Percentiles rank a stretch among this genome's conserved stretches.
Evolutionary conservation across 2,113 vertebrate genomes (phyloP).

Genomic region (Gila orcuttii): DNA sequence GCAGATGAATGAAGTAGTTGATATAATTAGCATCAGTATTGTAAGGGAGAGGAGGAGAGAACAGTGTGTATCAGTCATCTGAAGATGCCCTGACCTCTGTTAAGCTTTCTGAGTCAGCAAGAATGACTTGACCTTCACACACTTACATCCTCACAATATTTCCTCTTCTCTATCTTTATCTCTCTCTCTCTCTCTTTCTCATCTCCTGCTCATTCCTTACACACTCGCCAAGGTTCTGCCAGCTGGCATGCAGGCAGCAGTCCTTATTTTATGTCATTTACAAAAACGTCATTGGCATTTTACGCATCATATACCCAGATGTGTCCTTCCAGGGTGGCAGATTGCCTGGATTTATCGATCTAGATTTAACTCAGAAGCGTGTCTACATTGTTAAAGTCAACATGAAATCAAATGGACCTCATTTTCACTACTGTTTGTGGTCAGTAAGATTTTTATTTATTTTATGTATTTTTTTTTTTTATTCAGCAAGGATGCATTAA

Average conservation of each 20-base stretch:
- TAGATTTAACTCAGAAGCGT: background rate
- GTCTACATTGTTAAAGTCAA: background rate
- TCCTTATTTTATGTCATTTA: constrained; percentile 43
- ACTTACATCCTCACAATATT: constrained; percentile 13
- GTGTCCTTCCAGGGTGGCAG: constrained; percentile 23
- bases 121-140: constrained; percentile 49
- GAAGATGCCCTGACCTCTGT: constrained; percentile 50
- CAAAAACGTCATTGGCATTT: constrained; percentile 39
- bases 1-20: constrained; percentile 35
- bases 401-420: background rate
- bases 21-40: constrained; percentile 43
- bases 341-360: background rate
- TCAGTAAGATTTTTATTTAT: background rate
- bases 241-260: constrained; percentile 36
- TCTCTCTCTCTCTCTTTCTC: constrained; percentile 1
- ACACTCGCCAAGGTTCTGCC: constrained; percentile 24
- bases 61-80: constrained; percentile 54
- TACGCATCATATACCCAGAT: constrained; percentile 36
- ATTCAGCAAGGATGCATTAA: background rate
- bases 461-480: background rate
- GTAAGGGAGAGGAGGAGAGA: constrained; percentile 41
- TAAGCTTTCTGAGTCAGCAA: constrained; percentile 56
- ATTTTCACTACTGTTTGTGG: background rate
- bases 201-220: constrained; percentile 13
- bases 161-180: constrained; percentile 12